Evolutionary conservation across 2,888 invertebrate genomes (phyloP).

Genomic region (Mamestra brassicae): DNA sequence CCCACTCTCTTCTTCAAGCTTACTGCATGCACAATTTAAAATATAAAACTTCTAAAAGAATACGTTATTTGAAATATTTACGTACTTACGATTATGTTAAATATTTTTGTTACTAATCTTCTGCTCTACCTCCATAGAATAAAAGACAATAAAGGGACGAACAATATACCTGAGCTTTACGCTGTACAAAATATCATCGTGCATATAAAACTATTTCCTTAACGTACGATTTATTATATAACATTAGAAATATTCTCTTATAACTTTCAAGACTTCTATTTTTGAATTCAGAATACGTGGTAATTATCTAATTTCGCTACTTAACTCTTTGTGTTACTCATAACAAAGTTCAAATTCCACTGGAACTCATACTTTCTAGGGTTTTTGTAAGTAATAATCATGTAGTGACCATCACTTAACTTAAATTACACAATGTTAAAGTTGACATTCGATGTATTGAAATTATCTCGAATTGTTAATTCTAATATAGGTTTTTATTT

Average conservation of each 20-base stretch:
- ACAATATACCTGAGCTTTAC: slow-evolving; percentile 44
- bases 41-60: slow-evolving; percentile 10
- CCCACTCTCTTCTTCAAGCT: background rate
- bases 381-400: too few species aligned
- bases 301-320: background rate
- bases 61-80: slow-evolving; percentile 28
- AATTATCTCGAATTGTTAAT: background rate
- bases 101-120: slow-evolving; percentile 27
- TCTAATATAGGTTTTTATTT: background rate
- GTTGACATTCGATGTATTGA: background rate
- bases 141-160: slow-evolving; percentile 37
- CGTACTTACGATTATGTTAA: slow-evolving; percentile 20
- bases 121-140: slow-evolving; percentile 16
- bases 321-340: background rate
- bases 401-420: background rate
- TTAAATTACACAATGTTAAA: background rate
- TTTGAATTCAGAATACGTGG: background rate
- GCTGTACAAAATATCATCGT: slow-evolving; percentile 44
- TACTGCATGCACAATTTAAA: slow-evolving; percentile 13
- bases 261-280: background rate
- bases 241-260: slow-evolving; percentile 27
- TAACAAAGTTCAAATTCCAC: background rate
- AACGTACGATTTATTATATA: slow-evolving; percentile 9
- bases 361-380: background rate
- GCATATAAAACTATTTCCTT: slow-evolving; percentile 9